Evolutionary conservation across 2,888 invertebrate species (phyloP).

Genomic region (Spodoptera picta): DNA sequence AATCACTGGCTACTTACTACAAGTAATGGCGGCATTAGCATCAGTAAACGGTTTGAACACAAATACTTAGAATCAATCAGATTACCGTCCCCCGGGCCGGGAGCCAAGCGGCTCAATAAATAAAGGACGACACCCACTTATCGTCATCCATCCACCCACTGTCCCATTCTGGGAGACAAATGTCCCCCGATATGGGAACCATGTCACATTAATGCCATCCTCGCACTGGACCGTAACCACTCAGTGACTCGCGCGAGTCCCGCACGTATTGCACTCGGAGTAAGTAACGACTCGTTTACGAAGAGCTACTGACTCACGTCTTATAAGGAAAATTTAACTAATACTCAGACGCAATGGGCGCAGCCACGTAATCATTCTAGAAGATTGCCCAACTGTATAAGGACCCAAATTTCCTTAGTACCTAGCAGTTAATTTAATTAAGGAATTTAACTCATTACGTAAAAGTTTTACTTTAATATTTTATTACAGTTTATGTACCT

Average conservation of each 20-base stretch:
- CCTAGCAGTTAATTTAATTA: not conserved
- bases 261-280: conserved; percentile 7
- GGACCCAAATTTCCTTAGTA: not conserved
- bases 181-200: conserved; percentile 51
- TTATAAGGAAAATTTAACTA: conserved; percentile 26
- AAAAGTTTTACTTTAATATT: too few species aligned
- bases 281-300: conserved; percentile 7
- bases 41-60: conserved; percentile 20
- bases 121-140: conserved; percentile 52
- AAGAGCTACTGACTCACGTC: conserved; percentile 23
- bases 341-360: conserved; percentile 12
- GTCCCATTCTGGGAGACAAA: conserved; percentile 55
- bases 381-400: conserved; percentile 1
- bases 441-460: too few species aligned
- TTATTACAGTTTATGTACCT: too few species aligned
- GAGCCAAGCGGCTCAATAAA: conserved; percentile 37
- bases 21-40: conserved; percentile 32
- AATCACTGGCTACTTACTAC: conserved; percentile 12
- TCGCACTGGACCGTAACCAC: conserved; percentile 40
- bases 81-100: conserved; percentile 18
- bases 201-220: conserved; percentile 50
- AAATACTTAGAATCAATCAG: conserved; percentile 46
- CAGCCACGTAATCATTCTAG: conserved; percentile 10
- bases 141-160: conserved; percentile 37
- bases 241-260: conserved; percentile 1